Evolutionary conservation across 2,888 invertebrate species (phyloP).

Genomic region (Torymus auratus): DNA sequence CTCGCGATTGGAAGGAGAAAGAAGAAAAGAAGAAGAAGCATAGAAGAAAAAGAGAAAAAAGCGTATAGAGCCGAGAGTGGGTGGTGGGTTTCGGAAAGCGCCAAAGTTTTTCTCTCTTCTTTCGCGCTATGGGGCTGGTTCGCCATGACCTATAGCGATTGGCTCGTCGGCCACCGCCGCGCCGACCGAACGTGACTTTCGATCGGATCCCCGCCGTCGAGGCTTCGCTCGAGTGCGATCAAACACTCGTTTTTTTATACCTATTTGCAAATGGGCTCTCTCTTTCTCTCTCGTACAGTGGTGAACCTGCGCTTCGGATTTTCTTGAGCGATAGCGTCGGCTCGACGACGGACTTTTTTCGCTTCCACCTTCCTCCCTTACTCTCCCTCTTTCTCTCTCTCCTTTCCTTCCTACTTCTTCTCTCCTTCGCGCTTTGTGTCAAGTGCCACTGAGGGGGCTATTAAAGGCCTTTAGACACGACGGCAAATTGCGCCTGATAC

Average conservation of each 20-base stretch:
- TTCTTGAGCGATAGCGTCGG: constrained; percentile 50
- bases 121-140: constrained; percentile 3
- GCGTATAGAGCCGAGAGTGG: not conserved
- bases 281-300: constrained; percentile 16
- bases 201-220: constrained; percentile 39
- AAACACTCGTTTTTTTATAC: constrained; percentile 22
- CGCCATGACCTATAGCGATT: constrained; percentile 47
- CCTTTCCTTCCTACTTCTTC: constrained; percentile 8
- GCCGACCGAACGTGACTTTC: constrained; percentile 54
- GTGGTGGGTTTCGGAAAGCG: not conserved
- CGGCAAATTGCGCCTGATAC: constrained; percentile 56
- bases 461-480: constrained; percentile 56
- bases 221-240: constrained; percentile 42
- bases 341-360: constrained; percentile 10
- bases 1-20: constrained; percentile 10
- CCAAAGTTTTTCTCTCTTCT: constrained; percentile 39
- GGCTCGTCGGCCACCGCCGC: constrained; percentile 13
- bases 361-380: constrained; percentile 1
- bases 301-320: constrained; percentile 43
- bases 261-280: constrained; percentile 52
- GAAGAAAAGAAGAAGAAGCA: not conserved
- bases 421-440: constrained; percentile 53
- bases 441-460: constrained; percentile 53
- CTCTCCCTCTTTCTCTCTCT: not conserved
- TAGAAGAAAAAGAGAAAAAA: not conserved